phyloP scores from a whole-genome alignment of 2,888 invertebrate genomes.

The Ormyrus thymus region DNA sequence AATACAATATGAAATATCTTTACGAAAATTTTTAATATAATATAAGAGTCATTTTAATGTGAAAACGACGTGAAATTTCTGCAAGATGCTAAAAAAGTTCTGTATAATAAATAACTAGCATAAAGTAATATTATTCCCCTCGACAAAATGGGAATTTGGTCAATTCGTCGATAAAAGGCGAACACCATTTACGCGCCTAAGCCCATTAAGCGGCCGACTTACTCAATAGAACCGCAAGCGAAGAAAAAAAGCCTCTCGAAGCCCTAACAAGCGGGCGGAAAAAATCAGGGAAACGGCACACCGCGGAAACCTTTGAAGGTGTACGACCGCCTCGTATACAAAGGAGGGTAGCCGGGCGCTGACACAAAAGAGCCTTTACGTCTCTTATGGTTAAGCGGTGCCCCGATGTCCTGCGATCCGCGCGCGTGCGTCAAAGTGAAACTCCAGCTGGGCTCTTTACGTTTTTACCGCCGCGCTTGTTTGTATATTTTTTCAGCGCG shows the following conservation, averaged over 20 bases:
- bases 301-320: slow-evolving; percentile 35
- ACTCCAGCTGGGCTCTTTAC: too few species aligned
- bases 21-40: too few species aligned
- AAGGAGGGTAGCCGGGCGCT: background rate
- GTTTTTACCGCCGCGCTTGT: too few species aligned
- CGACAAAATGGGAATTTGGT: background rate
- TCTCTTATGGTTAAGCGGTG: background rate
- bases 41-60: too few species aligned
- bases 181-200: slow-evolving; percentile 1
- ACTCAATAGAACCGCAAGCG: background rate
- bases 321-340: background rate
- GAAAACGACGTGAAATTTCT: too few species aligned
- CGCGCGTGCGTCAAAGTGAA: too few species aligned
- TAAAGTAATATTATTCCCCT: too few species aligned
- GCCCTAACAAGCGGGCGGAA: slow-evolving; percentile 22
- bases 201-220: slow-evolving; percentile 16
- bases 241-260: slow-evolving; percentile 5
- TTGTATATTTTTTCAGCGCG: too few species aligned
- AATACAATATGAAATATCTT: too few species aligned
- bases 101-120: too few species aligned
- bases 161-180: background rate
- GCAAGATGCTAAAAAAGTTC: too few species aligned
- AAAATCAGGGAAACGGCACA: slow-evolving; percentile 12
- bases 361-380: slow-evolving; percentile 16
- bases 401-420: too few species aligned